Base-by-base conservation (phyloP, 2,797 vertebrate species). In the Poecilia wingei region DNA sequence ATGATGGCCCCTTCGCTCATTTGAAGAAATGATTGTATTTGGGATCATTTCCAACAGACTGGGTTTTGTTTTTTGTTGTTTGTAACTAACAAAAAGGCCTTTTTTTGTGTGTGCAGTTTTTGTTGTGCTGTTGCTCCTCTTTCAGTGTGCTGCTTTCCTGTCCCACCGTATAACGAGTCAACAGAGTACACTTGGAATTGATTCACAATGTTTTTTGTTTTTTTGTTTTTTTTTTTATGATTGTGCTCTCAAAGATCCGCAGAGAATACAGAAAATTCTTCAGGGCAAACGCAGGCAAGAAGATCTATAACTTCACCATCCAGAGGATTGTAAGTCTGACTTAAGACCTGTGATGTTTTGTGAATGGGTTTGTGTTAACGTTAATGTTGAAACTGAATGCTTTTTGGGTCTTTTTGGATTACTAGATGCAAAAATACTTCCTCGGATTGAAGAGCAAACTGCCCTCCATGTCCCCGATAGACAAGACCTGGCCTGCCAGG, bases 181-280 rank as follows among this genome's bases (percentile, higher is more conserved):
- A 79, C 36, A 57, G 28, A 36, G 2, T 2, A 20, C n/a, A 12
- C 18, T 43, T 41, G 61, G 5, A 69, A 36, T 12, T 84, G 45
- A 90, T 79, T 80, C 71, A 90, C 59, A 55, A 75, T 78, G 45
- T 78, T 33, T 16, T 61, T 22, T n/a, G n/a, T n/a, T n/a, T n/a
- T n/a, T n/a, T n/a, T n/a, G n/a, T n/a, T 25, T 87, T 86, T 41
- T 80, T 84, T 87, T 36, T 80, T 84, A 18, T 82, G 36, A 13
- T 75, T 79, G 66, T 78, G 47, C 55, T 82, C 89, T 85, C 84
- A 82, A 93, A 99, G 98, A 98, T 99, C 57, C 98, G 98, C 81
- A 96, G 97, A 90, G 98, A 99, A 55, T 99, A 99, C 95, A 96
- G 98, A 80, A 99, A 99, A 87, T 99, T 97, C 96, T 99, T 99